Evolutionary conservation across 2,797 vertebrate species (phyloP).

Genomic region (Oreochromis grahami): DNA sequence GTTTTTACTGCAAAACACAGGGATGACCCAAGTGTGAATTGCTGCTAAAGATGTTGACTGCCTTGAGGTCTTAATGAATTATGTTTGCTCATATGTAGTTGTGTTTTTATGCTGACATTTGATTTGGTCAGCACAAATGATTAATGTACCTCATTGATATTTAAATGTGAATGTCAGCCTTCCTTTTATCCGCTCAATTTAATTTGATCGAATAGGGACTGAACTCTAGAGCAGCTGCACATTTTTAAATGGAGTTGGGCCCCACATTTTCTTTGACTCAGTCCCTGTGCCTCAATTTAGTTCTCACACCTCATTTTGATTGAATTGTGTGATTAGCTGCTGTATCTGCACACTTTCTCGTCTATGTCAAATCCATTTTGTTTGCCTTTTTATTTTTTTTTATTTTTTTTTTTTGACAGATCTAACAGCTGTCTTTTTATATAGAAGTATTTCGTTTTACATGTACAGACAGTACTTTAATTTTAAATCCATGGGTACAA

Average conservation of each 20-base stretch:
- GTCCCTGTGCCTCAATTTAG: not conserved
- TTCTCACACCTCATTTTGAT: not conserved
- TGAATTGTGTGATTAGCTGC: not conserved
- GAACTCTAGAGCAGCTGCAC: not conserved
- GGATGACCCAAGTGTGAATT: conserved; percentile 40
- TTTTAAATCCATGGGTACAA: not conserved
- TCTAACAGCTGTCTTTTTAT: not conserved
- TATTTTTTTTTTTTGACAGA: too few species aligned
- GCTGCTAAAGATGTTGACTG: conserved; percentile 33
- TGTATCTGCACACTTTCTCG: not conserved
- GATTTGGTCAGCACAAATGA: not conserved
- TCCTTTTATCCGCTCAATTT: not conserved
- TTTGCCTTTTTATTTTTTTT: too few species aligned
- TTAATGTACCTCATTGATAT: not conserved
- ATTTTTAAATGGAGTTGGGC: not conserved
- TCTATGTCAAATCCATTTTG: not conserved
- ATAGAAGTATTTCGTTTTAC: not conserved
- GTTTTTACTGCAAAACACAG: conserved; percentile 27
- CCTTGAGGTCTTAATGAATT: conserved; percentile 21
- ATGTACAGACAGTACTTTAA: not conserved
- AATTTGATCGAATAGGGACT: not conserved
- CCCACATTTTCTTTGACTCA: not conserved
- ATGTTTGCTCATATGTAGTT: not conserved
- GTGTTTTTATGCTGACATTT: not conserved
- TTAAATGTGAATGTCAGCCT: conserved; percentile 22